Percentiles rank a stretch among this genome's conserved stretches.
Evolutionary conservation across 2,888 invertebrate genomes (phyloP).

Genomic region (Drosophila putrida): DNA sequence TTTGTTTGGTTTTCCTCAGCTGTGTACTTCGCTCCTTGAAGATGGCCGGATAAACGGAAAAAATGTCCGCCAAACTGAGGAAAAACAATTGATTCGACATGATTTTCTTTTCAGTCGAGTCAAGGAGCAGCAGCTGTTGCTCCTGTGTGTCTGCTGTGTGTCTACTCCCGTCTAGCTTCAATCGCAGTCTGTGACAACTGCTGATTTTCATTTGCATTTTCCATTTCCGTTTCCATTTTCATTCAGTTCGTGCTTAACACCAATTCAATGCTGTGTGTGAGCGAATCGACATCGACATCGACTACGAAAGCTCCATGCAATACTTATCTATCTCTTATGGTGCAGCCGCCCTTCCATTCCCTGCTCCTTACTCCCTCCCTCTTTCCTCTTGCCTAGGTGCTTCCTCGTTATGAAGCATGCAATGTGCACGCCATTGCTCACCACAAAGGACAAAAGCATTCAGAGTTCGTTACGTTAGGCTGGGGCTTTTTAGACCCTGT

Average conservation of each 20-base stretch:
- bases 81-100: conserved; percentile 84
- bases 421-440: conserved; percentile 64
- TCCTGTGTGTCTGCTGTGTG: conserved; percentile 17
- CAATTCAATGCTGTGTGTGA: conserved; percentile 78
- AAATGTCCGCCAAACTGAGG: conserved; percentile 86
- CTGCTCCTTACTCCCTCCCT: conserved; percentile 22
- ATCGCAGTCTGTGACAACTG: conserved; percentile 60
- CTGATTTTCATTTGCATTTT: conserved; percentile 73
- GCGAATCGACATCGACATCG: conserved; percentile 57
- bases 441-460: conserved; percentile 76
- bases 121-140: conserved; percentile 5
- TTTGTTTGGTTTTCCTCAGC: conserved; percentile 84
- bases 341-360: conserved; percentile 5
- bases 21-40: conserved; percentile 87
- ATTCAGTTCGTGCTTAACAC: conserved; percentile 79
- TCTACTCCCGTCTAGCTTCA: conserved; percentile 14
- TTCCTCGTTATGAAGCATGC: conserved; percentile 39
- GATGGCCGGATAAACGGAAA: conserved; percentile 89
- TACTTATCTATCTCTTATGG: conserved; percentile 58
- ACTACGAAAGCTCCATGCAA: conserved; percentile 60
- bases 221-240: conserved; percentile 48
- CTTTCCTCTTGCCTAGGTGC: conserved; percentile 3
- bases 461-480: conserved; percentile 31
- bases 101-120: not conserved
- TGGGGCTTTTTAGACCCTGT: not conserved